Conservation (phyloP, 2,797 vertebrate species). For the Bryconaethiops microstoma region DNA sequence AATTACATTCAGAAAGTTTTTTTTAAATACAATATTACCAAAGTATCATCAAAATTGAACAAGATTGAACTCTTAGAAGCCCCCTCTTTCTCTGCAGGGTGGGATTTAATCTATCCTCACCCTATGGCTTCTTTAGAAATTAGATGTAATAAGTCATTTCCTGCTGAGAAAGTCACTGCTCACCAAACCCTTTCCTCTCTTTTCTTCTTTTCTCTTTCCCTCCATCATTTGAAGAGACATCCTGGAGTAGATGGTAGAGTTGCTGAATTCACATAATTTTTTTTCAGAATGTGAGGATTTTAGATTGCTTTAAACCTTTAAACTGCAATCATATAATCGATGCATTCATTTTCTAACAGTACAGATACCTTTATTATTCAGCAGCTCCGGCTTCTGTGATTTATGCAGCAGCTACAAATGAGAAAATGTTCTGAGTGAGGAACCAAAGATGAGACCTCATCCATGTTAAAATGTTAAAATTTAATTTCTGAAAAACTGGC, state of each 20-base stretch:
- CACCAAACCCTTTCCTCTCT: constrained; percentile 23
- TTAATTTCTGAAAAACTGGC: too few species aligned
- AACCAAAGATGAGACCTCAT: too few species aligned
- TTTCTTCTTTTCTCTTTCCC: neutral
- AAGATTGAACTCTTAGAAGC: too few species aligned
- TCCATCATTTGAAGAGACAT: neutral
- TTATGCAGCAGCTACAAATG: too few species aligned
- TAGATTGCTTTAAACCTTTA: neutral
- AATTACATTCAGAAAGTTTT: too few species aligned
- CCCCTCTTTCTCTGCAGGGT: constrained; percentile 50
- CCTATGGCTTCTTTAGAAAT: constrained; percentile 53
- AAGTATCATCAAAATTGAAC: too few species aligned
- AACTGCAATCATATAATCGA: neutral
- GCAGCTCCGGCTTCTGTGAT: too few species aligned
- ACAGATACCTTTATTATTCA: too few species aligned
- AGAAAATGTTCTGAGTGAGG: too few species aligned
- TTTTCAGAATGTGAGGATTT: too few species aligned
- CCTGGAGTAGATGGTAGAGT: neutral
- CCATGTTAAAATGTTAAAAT: too few species aligned
- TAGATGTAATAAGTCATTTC: constrained; percentile 57
- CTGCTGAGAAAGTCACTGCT: constrained; percentile 42
- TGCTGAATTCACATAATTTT: neutral
- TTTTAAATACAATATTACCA: too few species aligned
- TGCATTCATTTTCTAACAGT: neutral
- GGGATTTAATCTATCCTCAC: constrained; percentile 61